Conservation (phyloP, 2,113 vertebrate genomes). For the Nicator chloris region DNA sequence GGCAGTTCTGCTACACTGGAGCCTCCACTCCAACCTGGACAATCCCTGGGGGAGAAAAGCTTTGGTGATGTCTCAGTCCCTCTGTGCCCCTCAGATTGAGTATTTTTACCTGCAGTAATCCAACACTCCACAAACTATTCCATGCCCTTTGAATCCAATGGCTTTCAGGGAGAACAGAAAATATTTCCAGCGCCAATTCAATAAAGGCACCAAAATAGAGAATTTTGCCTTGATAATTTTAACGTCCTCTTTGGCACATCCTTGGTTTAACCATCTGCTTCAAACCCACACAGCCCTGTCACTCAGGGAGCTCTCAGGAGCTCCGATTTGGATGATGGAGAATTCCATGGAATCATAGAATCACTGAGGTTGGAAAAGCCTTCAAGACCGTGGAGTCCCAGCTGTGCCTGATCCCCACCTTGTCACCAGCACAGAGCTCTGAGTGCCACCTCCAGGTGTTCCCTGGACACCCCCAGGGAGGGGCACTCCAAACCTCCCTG, state of each 20-base stretch:
- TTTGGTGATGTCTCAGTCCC: background rate
- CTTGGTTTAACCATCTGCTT: background rate
- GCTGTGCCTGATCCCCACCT: fast-evolving
- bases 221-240: background rate
- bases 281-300: background rate
- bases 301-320: background rate
- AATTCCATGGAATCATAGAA: background rate
- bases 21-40: background rate
- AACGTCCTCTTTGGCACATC: background rate
- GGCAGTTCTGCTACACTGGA: background rate
- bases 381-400: fast-evolving
- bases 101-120: background rate
- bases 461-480: background rate
- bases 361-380: fast-evolving
- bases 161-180: background rate
- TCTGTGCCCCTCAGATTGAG: background rate
- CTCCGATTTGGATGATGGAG: fast-evolving
- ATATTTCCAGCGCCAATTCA: background rate
- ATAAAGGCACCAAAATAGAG: background rate
- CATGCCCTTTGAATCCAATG: background rate
- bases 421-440: background rate
- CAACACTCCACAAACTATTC: background rate
- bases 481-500: background rate
- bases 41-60: background rate
- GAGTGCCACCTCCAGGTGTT: background rate